Percentiles rank a stretch among this genome's conserved stretches.
Evolutionary conservation across 2,797 vertebrate genomes (phyloP).

Genomic region (Morelia viridis): DNA sequence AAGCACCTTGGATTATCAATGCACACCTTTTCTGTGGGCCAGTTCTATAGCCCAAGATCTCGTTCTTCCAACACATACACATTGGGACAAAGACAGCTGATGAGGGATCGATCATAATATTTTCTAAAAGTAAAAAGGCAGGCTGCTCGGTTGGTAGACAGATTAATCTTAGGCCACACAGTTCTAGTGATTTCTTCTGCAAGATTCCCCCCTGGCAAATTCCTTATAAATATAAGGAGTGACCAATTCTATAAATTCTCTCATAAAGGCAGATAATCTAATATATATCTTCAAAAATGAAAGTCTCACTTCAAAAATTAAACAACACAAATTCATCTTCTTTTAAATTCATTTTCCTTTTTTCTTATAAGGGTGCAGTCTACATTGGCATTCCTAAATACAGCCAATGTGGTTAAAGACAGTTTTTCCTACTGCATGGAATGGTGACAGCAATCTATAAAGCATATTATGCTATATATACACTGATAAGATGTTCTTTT

Average conservation of each 20-base stretch:
- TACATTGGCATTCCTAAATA: not conserved
- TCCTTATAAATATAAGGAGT: not conserved
- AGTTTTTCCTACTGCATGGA: not conserved
- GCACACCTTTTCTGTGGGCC: not conserved
- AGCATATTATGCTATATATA: not conserved
- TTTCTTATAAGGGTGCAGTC: not conserved
- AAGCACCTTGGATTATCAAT: not conserved
- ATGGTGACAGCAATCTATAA: not conserved
- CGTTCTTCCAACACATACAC: not conserved
- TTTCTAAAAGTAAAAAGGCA: not conserved
- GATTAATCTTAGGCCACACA: not conserved
- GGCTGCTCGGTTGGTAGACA: not conserved
- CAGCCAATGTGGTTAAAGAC: not conserved
- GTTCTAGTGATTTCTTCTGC: not conserved
- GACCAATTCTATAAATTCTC: not conserved
- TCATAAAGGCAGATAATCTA: not conserved
- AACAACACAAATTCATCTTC: not conserved
- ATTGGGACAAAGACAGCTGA: not conserved
- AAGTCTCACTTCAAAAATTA: not conserved
- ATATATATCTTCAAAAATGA: not conserved
- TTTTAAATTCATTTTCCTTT: not conserved
- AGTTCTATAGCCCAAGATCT: not conserved
- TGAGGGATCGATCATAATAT: not conserved
- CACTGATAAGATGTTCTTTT: not conserved
- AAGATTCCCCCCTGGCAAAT: not conserved